Conservation (phyloP, 2,888 invertebrate genomes). For the Macrosiphum euphorbiae region DNA sequence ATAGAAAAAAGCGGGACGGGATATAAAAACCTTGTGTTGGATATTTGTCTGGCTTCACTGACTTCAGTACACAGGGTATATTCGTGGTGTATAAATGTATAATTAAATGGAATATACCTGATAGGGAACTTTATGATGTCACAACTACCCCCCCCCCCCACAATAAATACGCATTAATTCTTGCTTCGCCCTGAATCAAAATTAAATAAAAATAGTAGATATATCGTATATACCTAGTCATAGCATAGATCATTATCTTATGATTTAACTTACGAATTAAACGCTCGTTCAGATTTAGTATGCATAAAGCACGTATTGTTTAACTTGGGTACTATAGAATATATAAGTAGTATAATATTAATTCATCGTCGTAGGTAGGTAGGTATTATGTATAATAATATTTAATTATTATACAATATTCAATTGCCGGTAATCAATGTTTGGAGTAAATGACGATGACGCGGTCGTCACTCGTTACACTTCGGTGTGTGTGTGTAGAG, state of each 20-base stretch:
- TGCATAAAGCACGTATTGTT: background rate
- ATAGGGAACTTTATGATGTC: background rate
- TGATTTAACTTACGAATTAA: background rate
- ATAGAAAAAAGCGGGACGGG: too few relatives aligned
- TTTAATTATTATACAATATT: background rate
- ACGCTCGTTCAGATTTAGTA: background rate
- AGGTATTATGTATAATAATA: too few relatives aligned
- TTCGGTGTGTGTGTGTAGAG: background rate
- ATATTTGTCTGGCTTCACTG: background rate
- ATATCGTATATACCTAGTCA: background rate
- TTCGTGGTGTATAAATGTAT: background rate
- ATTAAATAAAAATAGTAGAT: background rate
- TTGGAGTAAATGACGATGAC: background rate
- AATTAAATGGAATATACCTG: background rate
- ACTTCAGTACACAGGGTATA: background rate
- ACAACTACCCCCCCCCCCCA: background rate
- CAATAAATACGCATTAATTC: background rate
- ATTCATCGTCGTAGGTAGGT: background rate
- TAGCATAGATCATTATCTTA: background rate
- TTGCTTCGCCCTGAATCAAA: background rate
- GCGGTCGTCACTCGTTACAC: background rate
- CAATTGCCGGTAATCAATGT: background rate
- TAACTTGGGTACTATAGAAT: background rate
- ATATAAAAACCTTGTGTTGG: too few relatives aligned
- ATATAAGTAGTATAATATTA: background rate